phyloP scores from a whole-genome alignment of 2,113 vertebrate genomes.

The Oncorhynchus mykiss region DNA sequence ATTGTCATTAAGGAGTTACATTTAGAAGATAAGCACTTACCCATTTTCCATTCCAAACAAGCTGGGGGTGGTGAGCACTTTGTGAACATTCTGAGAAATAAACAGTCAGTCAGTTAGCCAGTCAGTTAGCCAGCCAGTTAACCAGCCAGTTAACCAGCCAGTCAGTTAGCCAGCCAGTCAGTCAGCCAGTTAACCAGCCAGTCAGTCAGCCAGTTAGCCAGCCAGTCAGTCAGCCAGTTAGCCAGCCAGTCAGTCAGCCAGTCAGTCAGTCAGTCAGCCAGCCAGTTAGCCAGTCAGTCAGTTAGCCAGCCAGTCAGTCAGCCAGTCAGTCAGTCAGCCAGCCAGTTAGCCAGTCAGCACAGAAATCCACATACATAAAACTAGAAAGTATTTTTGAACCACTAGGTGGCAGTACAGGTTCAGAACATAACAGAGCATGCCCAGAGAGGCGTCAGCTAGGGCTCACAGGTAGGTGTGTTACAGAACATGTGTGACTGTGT shows the following conservation, averaged over 20 bases:
- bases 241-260: background rate
- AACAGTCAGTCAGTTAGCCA: background rate
- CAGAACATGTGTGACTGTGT: background rate
- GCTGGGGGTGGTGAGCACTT: conserved; percentile 75
- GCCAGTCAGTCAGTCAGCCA: background rate
- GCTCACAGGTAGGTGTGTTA: background rate
- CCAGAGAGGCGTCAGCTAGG: background rate
- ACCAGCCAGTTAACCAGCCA: background rate
- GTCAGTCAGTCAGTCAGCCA: background rate
- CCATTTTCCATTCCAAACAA: conserved; percentile 69
- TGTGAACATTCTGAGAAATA: conserved; percentile 82
- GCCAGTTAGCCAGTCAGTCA: background rate
- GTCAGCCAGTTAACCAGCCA: background rate
- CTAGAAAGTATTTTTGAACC: background rate
- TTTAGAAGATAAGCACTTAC: conserved; percentile 59
- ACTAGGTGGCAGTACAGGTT: background rate
- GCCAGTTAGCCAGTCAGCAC: background rate
- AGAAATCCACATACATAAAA: background rate
- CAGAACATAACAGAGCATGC: background rate
- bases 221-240: background rate
- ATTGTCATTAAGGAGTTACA: too few species aligned
- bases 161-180: background rate
- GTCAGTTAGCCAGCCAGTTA: background rate
- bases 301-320: background rate
- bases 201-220: background rate